Evolutionary conservation across 2,888 invertebrate genomes (phyloP).

Genomic region (Apoda limacodes): DNA sequence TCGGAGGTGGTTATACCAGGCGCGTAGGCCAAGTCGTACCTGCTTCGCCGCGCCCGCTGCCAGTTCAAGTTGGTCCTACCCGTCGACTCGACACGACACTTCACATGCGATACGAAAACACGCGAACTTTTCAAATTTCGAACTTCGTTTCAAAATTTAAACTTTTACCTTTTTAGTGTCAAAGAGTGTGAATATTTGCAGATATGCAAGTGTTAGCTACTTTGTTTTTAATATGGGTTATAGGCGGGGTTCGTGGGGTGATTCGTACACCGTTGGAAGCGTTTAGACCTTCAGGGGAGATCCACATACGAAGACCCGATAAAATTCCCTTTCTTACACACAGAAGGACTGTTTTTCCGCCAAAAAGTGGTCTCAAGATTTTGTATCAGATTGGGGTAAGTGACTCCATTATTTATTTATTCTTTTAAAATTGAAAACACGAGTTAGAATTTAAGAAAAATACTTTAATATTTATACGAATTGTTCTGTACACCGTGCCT

Average conservation of each 20-base stretch:
- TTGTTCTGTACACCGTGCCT: too few species aligned
- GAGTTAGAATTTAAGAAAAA: too few species aligned
- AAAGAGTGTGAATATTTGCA: slow-evolving; percentile 21
- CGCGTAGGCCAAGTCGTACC: slow-evolving; percentile 65
- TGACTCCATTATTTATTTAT: too few species aligned
- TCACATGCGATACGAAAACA: slow-evolving; percentile 32
- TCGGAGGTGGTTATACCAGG: slow-evolving; percentile 61
- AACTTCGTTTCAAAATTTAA: slow-evolving; percentile 30
- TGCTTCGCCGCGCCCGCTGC: slow-evolving; percentile 47
- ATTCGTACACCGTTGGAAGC: slow-evolving; percentile 70
- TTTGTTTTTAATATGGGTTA: slow-evolving; percentile 45
- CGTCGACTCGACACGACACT: slow-evolving; percentile 41
- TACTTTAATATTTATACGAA: too few species aligned
- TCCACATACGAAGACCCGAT: slow-evolving; percentile 60
- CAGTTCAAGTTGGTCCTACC: slow-evolving; percentile 54
- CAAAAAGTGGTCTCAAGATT: slow-evolving; percentile 69
- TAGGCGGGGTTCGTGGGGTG: slow-evolving; percentile 46
- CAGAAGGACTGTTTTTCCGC: slow-evolving; percentile 61
- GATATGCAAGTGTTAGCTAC: slow-evolving; percentile 55
- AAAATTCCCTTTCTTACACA: slow-evolving; percentile 52
- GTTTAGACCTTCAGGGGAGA: slow-evolving; percentile 58
- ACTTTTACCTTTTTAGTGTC: slow-evolving; percentile 20
- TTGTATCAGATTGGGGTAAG: slow-evolving; percentile 83
- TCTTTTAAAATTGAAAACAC: too few species aligned
- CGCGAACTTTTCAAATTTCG: slow-evolving; percentile 19